Evolutionary conservation across 2,888 invertebrate genomes (phyloP), one percentile per base, ranked within the genome.

Genomic region (Xanthia icteritia): DNA sequence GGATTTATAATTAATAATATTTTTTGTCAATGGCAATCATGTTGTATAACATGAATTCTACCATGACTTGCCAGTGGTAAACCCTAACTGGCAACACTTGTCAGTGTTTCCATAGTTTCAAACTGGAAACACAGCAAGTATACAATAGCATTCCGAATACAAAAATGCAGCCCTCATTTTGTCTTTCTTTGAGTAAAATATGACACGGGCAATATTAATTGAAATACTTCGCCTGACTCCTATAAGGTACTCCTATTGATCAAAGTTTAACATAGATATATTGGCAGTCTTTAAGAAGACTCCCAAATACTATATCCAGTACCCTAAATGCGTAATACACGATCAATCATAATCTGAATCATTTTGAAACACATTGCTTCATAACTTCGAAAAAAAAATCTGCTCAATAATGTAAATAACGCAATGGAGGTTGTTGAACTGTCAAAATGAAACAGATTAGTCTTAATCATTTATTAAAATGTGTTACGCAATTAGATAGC

Each of bases 41-140:
- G 58, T 72, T 60, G n/a, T 56, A n/a, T 72, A 20, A 27, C 61
- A 76, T 76, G 27, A 83, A 75, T 65, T 73, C 31, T 72, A 61
- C 81, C 75, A 76, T 71, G 56, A 70, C 76, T 58, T 77, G 87
- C 87, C 87, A 87, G 87, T 76, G 87, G 87, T 87, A 79, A 86
- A 86, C 87, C 87, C 87, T 81, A 77, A 42, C 84, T 87, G 82
- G 79, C 83, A 81, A 77, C 68, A 79, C 76, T 77, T 74, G 42
- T 48, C 45, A 66, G 60, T 82, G 79, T 78, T 76, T 75, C 65
- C 42, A 65, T 66, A 65, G 42, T 73, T 64, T 5, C 69, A 70
- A 66, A 54, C 58, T 63, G 72, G 60, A 63, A 67, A 73, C 63
- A 67, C 48, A 67, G 63, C 77, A 81, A 84, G 66, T 73, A 4